A percentile compares a stretch with the other conserved stretches of the same genome.
Conservation (phyloP, 2,797 vertebrate genomes). For the Gadopsis bispinosus region DNA sequence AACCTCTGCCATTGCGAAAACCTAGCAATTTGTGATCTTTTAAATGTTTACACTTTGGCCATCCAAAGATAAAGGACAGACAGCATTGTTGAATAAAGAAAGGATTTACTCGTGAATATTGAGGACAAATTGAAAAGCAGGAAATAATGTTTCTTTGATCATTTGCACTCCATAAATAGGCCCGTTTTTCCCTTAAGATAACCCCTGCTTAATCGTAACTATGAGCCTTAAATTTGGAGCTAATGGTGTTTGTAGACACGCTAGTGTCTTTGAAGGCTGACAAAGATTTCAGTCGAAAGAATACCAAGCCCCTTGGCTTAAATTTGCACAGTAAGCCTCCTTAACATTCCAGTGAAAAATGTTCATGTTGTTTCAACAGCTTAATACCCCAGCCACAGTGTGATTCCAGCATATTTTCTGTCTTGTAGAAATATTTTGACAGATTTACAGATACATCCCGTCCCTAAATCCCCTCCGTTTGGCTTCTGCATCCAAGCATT, state of each 20-base stretch:
- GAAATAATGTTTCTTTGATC: constrained; percentile 46
- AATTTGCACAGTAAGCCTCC: constrained; percentile 80
- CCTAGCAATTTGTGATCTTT: constrained; percentile 36
- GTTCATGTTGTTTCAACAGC: constrained; percentile 81
- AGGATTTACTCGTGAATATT: constrained; percentile 3
- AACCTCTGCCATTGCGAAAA: constrained; percentile 23
- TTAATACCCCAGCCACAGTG: constrained; percentile 78
- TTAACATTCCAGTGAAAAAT: constrained; percentile 79
- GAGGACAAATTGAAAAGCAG: constrained; percentile 20
- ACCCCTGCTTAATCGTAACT: constrained; percentile 51
- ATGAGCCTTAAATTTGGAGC: constrained; percentile 66
- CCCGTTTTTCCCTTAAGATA: constrained; percentile 41
- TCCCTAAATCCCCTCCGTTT: constrained; percentile 80
- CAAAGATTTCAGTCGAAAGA: constrained; percentile 67
- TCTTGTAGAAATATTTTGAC: constrained; percentile 84
- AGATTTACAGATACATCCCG: constrained; percentile 81
- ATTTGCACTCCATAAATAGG: constrained; percentile 43
- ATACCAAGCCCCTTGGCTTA: constrained; percentile 67
- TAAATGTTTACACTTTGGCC: constrained; percentile 53
- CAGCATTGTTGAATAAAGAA: constrained; percentile 16
- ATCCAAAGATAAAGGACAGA: constrained; percentile 50
- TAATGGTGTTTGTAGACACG: constrained; percentile 59
- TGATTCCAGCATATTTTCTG: constrained; percentile 82
- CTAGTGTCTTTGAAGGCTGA: constrained; percentile 69
- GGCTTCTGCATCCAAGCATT: constrained; percentile 79